phyloP scores from a whole-genome alignment of 2,113 vertebrate species.

The Urocynchramus pylzowi region DNA sequence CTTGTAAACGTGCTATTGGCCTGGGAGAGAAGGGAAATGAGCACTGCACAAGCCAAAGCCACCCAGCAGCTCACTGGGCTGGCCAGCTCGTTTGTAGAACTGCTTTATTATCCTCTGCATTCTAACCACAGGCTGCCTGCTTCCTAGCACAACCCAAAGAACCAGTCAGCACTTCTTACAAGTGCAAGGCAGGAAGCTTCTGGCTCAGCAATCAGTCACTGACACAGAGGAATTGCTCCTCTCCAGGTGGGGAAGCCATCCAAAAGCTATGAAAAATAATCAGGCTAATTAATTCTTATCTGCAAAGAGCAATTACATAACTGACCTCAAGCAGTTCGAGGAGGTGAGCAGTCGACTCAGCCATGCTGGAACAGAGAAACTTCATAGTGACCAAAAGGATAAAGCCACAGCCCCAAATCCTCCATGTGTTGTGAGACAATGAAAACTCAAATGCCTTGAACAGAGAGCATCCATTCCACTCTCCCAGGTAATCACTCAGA shows the following conservation, averaged over 20 bases:
- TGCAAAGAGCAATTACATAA: slow-evolving; percentile 95
- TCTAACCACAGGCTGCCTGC: slow-evolving; percentile 61
- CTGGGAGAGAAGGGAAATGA: neutral
- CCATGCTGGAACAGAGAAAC: rapidly evolving
- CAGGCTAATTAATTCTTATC: slow-evolving; percentile 98
- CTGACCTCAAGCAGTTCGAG: slow-evolving; percentile 65
- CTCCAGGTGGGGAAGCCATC: slow-evolving; percentile 93
- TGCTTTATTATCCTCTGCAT: slow-evolving; percentile 64
- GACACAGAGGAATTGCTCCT: slow-evolving; percentile 89
- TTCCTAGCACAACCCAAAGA: slow-evolving; percentile 51
- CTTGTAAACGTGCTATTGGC: rapidly evolving
- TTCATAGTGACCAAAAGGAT: neutral
- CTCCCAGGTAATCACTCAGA: neutral
- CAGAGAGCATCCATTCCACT: neutral
- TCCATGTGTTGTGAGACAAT: neutral
- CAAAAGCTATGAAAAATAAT: slow-evolving; percentile 92
- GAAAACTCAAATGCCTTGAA: neutral
- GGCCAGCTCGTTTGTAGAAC: slow-evolving; percentile 46
- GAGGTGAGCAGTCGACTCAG: rapidly evolving
- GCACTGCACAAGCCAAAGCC: neutral
- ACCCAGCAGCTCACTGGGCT: neutral
- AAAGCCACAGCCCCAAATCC: neutral
- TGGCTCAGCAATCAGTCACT: slow-evolving; percentile 91
- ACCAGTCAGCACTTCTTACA: neutral
- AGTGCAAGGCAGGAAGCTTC: slow-evolving; percentile 64